Conservation (phyloP, 2,797 vertebrate genomes). For the Neosilurus hyrtlii region DNA sequence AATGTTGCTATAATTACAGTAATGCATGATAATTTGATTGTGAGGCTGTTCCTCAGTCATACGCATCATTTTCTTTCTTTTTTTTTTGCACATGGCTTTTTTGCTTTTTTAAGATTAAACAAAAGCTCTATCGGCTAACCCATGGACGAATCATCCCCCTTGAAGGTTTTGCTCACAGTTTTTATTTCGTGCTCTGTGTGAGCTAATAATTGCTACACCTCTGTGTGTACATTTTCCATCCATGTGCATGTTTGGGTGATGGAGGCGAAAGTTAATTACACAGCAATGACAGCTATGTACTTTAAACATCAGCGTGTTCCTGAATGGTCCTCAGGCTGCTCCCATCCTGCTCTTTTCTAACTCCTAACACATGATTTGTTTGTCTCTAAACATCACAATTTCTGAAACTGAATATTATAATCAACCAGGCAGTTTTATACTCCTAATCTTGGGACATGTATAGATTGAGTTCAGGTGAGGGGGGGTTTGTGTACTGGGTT, state of each 20-base stretch:
- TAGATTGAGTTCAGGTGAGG: background rate
- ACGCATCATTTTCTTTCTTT: background rate
- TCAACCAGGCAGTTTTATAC: background rate
- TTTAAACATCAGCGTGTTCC: background rate
- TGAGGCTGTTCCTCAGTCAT: background rate
- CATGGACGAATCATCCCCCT: background rate
- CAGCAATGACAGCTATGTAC: background rate
- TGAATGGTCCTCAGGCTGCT: background rate
- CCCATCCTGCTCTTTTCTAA: background rate
- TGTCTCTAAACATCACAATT: background rate
- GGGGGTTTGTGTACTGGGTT: background rate
- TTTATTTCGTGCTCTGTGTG: background rate
- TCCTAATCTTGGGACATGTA: background rate
- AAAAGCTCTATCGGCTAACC: background rate
- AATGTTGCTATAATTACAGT: background rate
- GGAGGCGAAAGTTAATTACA: slow-evolving; percentile 14
- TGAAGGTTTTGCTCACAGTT: background rate
- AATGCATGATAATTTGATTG: background rate
- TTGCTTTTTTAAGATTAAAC: background rate
- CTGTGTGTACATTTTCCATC: background rate
- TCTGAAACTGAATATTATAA: background rate
- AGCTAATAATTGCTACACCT: background rate
- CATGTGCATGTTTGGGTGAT: slow-evolving; percentile 17
- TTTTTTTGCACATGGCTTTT: background rate
- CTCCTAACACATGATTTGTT: background rate